These are phyloP conservation scores for Peucedramus taeniatus DNA, from an alignment of 2,113 vertebrate species.

Conservation along the genomic window DNA sequence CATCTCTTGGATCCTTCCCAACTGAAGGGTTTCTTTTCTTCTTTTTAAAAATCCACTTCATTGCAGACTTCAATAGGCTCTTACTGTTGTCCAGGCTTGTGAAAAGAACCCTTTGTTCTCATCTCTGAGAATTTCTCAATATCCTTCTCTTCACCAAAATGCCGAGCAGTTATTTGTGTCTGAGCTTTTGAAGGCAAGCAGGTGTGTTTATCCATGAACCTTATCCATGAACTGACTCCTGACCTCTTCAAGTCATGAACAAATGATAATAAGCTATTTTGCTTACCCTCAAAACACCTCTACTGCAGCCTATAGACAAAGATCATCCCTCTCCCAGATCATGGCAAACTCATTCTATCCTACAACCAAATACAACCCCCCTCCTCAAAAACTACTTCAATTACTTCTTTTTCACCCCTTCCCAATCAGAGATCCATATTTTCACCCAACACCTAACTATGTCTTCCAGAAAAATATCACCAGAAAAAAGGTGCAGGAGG, in stretches of 20 bases:
- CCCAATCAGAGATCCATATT: background rate
- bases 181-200: background rate
- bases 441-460: background rate
- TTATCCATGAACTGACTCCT: background rate
- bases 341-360: background rate
- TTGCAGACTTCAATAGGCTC: background rate
- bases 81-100: background rate
- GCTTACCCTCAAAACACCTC: background rate
- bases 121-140: background rate
- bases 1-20: background rate
- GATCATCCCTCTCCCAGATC: background rate
- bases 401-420: background rate
- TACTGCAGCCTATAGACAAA: background rate
- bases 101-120: constrained; percentile 30
- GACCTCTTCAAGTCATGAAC: background rate
- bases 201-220: background rate
- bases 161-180: background rate
- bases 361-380: background rate
- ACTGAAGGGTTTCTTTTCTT: background rate
- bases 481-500: background rate
- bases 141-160: background rate
- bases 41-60: background rate
- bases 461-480: background rate
- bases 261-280: background rate
- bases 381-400: background rate